Base-by-base conservation (phyloP, 2,888 invertebrate species). In the Caenorhabditis japonica region DNA sequence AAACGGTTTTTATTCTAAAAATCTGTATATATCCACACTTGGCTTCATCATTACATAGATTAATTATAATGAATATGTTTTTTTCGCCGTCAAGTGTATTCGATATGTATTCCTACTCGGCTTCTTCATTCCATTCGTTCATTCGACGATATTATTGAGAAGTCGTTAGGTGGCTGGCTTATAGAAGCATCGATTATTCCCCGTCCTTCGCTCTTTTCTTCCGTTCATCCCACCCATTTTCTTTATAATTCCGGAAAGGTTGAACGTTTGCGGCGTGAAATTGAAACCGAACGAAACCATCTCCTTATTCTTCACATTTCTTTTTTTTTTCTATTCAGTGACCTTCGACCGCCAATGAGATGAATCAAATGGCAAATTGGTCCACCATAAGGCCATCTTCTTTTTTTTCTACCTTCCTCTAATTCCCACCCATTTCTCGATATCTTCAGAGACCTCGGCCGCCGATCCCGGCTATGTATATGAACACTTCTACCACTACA, bases 381-480 rank as follows among this genome's bases (percentile, higher is more conserved):
- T 53, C 52, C 36, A 21, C 60, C 33, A 46, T 27, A 39, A 25
- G 38, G 27, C 34, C 33, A 12, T 17, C 52, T 33, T 36, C 44
- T 61, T 51, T 44, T 34, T 15, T 27, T 27, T 17, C 46, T n/a
- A 49, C 8, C 4, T 7, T 12, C 10, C 30, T 30, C 17, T 13
- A 19, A 46, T 23, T 4, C 2, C 27, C 30, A 17, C 21, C 12
- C 30, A 33, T 36, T 25, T 49, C 27, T 43, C 44, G 30, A 39
- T n/a, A n/a, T n/a, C 60, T 69, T 52, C 56, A 75, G 75, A 64
- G 75, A 71, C 75, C 75, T 33, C 66, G 52, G 36, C 75, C 75
- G 27, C 71, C 66, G 53, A 71, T 71, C 39, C 68, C 66, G 49
- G 44, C 59, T 12, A 64, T 66, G 56, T 72, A 72, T 49, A 55